Conservation (phyloP, 2,113 vertebrate species). For the Mormyrus iriodes region DNA sequence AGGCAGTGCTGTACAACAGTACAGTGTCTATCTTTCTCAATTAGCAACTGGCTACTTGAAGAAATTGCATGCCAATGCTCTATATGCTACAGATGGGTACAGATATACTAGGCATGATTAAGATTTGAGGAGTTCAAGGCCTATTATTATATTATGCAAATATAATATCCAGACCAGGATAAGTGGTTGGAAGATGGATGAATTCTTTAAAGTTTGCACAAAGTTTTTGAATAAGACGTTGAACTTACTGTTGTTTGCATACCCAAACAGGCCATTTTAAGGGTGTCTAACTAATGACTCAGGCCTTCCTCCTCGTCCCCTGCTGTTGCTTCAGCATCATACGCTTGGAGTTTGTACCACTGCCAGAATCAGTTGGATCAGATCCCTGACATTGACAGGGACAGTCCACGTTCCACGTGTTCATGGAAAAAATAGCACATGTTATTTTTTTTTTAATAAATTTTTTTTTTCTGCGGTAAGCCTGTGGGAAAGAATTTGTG, state of each 20-base stretch:
- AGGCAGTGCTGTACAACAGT: not conserved
- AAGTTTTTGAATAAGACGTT: not conserved
- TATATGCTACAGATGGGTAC: not conserved
- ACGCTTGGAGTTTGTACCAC: not conserved
- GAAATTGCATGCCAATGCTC: not conserved
- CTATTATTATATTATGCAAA: not conserved
- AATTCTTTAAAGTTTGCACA: not conserved
- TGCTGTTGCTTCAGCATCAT: not conserved
- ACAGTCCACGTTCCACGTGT: not conserved
- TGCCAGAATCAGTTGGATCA: conserved; percentile 4
- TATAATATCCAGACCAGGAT: not conserved
- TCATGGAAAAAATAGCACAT: conserved; percentile 14
- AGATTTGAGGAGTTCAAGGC: not conserved
- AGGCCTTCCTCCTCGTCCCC: not conserved
- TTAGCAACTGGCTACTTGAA: not conserved
- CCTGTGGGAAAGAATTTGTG: conserved; percentile 48
- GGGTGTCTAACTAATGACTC: not conserved
- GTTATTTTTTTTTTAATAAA: not conserved
- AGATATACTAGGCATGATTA: not conserved
- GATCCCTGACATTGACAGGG: not conserved
- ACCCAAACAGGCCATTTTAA: not conserved
- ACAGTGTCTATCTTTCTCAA: not conserved
- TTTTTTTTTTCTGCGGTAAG: not conserved
- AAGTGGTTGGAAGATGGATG: not conserved
- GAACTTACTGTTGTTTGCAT: not conserved